A percentile compares a stretch with the other conserved stretches of the same genome.
Conservation (phyloP, 2,888 invertebrate genomes). For the Lepas anatifera region DNA sequence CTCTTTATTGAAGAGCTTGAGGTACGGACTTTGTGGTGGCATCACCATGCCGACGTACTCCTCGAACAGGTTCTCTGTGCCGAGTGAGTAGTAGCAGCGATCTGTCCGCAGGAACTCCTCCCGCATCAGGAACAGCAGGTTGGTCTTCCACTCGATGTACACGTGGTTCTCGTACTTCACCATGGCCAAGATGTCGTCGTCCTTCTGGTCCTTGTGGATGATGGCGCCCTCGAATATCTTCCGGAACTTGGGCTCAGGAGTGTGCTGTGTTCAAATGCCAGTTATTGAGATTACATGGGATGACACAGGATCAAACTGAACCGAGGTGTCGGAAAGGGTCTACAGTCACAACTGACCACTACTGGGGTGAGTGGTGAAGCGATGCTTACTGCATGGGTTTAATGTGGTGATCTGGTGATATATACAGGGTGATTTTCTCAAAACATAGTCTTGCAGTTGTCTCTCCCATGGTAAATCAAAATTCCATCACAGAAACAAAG, state of each 20-base stretch:
- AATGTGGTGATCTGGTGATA: too few species aligned
- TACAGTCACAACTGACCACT: too few species aligned
- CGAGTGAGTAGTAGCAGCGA: conserved; percentile 60
- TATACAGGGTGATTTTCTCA: too few species aligned
- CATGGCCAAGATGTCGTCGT: conserved; percentile 40
- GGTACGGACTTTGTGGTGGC: conserved; percentile 60
- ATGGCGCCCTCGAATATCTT: conserved; percentile 46
- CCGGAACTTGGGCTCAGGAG: conserved; percentile 47
- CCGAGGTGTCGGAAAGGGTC: too few species aligned
- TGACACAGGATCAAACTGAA: too few species aligned
- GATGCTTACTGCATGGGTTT: too few species aligned
- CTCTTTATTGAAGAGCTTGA: conserved; percentile 63
- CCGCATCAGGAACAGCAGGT: conserved; percentile 58
- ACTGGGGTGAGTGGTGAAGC: too few species aligned
- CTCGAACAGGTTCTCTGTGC: conserved; percentile 61
- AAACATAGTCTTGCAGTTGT: too few species aligned
- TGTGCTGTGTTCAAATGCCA: conserved; percentile 42
- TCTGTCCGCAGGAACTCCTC: conserved; percentile 51
- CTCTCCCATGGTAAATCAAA: too few species aligned
- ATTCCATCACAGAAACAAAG: too few species aligned
- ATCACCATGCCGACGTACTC: conserved; percentile 68
- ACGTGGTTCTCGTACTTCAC: conserved; percentile 56
- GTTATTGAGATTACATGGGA: not conserved
- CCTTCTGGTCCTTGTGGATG: conserved; percentile 36
- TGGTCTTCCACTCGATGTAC: conserved; percentile 68